phyloP scores from a whole-genome alignment of 2,888 invertebrate species.

The Dusona sp. region DNA sequence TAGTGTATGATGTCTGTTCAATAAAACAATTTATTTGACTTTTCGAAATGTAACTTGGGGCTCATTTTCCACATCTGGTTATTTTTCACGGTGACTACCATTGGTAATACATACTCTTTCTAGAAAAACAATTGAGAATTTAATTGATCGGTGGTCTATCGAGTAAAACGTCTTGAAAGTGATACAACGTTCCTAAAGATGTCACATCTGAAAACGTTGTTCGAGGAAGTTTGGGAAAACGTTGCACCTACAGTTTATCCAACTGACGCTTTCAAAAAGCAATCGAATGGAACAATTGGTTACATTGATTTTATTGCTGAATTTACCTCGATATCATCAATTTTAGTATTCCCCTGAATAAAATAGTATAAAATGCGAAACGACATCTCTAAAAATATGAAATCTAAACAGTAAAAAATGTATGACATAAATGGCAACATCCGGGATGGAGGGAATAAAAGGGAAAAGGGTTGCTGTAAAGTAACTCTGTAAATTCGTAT shows the following conservation, averaged over 20 bases:
- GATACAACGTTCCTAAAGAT: background rate
- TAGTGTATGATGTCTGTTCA: too few species aligned
- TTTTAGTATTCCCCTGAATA: background rate
- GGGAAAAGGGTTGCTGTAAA: background rate
- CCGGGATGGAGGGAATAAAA: background rate
- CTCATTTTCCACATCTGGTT: too few species aligned
- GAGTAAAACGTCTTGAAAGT: background rate
- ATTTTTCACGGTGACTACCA: too few species aligned
- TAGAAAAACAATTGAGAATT: too few species aligned
- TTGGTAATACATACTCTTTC: too few species aligned
- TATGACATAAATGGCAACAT: conserved; percentile 11
- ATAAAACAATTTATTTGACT: too few species aligned
- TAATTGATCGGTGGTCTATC: background rate
- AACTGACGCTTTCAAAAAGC: background rate
- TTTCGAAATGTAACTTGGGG: too few species aligned
- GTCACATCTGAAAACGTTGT: background rate
- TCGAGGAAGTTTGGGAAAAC: background rate
- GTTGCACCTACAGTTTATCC: background rate
- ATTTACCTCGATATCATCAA: background rate
- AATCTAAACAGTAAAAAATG: background rate
- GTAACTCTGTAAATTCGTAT: background rate
- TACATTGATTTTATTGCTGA: background rate
- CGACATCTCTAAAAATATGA: background rate
- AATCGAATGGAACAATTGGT: background rate
- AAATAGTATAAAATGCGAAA: background rate